These are phyloP conservation scores for Drosophila differens DNA, from an alignment of 2,888 invertebrate species.

Conservation along the genomic window DNA sequence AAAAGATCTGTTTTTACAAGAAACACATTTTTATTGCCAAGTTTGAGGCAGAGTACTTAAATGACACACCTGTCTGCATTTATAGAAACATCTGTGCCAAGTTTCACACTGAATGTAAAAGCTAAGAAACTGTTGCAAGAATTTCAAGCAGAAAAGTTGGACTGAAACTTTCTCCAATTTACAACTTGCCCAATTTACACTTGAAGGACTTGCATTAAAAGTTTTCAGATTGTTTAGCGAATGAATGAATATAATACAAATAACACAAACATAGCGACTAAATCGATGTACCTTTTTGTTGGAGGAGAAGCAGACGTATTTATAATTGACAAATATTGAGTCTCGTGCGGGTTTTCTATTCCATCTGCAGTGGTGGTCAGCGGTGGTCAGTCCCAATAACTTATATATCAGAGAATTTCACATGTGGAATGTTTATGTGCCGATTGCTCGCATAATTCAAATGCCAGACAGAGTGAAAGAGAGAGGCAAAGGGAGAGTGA, in stretches of 20 bases:
- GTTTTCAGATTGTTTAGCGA: not conserved
- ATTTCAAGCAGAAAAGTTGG: not conserved
- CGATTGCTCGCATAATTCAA: slow-evolving; percentile 36
- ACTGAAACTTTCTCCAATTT: not conserved
- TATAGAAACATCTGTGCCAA: not conserved
- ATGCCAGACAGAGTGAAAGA: slow-evolving; percentile 29
- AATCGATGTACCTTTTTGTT: not conserved
- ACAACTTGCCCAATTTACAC: not conserved
- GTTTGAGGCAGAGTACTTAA: not conserved
- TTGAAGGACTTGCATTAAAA: not conserved
- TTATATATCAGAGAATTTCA: slow-evolving; percentile 20
- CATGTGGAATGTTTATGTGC: slow-evolving; percentile 15
- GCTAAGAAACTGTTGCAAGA: not conserved
- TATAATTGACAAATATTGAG: slow-evolving; percentile 21
- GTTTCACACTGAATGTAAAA: not conserved
- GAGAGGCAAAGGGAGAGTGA: not conserved
- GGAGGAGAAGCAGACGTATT: not conserved
- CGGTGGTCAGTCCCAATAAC: slow-evolving; percentile 17
- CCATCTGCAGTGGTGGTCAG: slow-evolving; percentile 6
- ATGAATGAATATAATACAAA: not conserved
- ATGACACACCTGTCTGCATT: not conserved
- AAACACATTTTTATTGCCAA: not conserved
- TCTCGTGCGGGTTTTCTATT: slow-evolving; percentile 18
- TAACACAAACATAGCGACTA: not conserved
- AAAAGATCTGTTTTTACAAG: not conserved